Evolutionary conservation across 2,797 vertebrate species (phyloP).

Genomic region (Ctenopoma kingsleyae): DNA sequence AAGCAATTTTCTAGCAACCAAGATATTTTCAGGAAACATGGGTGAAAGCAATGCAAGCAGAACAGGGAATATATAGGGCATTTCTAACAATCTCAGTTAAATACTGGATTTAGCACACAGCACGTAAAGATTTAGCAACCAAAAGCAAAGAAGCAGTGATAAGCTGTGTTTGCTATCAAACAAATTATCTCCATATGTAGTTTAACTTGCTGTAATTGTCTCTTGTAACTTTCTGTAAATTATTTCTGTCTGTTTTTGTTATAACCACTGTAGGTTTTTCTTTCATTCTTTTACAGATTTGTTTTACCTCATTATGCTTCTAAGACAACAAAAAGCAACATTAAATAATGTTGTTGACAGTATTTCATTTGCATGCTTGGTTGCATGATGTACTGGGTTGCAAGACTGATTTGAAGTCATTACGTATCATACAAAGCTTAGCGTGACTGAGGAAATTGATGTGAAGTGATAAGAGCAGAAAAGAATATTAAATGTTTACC

Average conservation of each 20-base stretch:
- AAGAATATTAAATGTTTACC: slow-evolving; percentile 22
- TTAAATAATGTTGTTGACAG: background rate
- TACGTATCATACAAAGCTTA: slow-evolving; percentile 1
- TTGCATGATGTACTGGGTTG: background rate
- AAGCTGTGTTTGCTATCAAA: background rate
- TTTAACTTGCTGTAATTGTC: background rate
- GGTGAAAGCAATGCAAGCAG: slow-evolving; percentile 27
- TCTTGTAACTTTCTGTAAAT: background rate
- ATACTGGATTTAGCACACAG: slow-evolving; percentile 14
- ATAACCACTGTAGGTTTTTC: too few relatives aligned
- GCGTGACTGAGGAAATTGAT: slow-evolving; percentile 25
- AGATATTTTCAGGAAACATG: slow-evolving; percentile 45
- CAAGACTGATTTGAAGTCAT: slow-evolving; percentile 2
- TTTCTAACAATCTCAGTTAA: slow-evolving; percentile 33
- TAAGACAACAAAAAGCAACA: slow-evolving; percentile 2
- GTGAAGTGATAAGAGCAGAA: background rate
- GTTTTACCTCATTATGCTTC: background rate
- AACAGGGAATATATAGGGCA: slow-evolving; percentile 35
- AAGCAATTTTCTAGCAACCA: slow-evolving; percentile 56
- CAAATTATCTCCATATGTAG: background rate
- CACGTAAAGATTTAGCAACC: background rate
- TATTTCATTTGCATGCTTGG: background rate
- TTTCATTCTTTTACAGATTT: background rate
- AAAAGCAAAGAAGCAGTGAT: slow-evolving; percentile 10
- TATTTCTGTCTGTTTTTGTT: background rate